These are phyloP conservation scores for Drosophila lowei DNA, from an alignment of 1,140 invertebrate genomes.

Conservation along the genomic window DNA sequence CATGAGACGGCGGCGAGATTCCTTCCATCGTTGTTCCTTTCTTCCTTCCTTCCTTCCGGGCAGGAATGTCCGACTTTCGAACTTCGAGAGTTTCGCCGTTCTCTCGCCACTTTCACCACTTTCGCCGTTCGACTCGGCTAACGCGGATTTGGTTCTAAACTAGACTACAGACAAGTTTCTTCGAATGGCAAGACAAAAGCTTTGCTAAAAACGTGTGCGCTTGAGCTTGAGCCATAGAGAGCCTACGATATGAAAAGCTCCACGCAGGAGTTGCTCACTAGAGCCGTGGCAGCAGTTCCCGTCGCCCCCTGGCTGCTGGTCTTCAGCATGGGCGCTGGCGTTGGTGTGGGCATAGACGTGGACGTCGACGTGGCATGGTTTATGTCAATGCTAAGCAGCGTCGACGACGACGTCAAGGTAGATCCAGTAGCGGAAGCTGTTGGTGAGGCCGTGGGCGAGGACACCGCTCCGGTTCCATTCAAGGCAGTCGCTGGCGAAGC, in stretches of 20 bases:
- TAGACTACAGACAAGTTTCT: conserved; percentile 70
- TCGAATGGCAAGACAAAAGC: conserved; percentile 71
- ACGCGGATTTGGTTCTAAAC: conserved; percentile 37
- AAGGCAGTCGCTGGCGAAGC: conserved; percentile 16
- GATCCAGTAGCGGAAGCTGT: conserved; percentile 4
- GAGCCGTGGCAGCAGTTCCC: conserved; percentile 42
- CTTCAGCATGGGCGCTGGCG: conserved; percentile 47
- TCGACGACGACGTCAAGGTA: conserved; percentile 20
- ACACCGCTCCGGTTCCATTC: conserved; percentile 21
- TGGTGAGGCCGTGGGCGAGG: conserved; percentile 7
- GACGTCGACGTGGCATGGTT: conserved; percentile 43
- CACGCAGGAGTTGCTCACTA: conserved; percentile 69
- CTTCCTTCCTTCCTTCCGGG: neutral
- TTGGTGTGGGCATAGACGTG: neutral
- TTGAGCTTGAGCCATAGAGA: conserved; percentile 15
- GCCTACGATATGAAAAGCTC: conserved; percentile 67
- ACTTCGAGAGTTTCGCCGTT: conserved; percentile 4
- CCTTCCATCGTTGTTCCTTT: conserved; percentile 1
- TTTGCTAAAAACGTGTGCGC: neutral
- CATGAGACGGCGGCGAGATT: conserved; percentile 51
- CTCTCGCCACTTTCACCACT: conserved; percentile 37
- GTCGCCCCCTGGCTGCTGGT: conserved; percentile 30
- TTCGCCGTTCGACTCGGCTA: conserved; percentile 35
- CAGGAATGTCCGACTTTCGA: conserved; percentile 4
- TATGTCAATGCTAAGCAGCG: conserved; percentile 63